Conservation (phyloP, 2,888 invertebrate genomes). For the Lydus trimaculatus region DNA sequence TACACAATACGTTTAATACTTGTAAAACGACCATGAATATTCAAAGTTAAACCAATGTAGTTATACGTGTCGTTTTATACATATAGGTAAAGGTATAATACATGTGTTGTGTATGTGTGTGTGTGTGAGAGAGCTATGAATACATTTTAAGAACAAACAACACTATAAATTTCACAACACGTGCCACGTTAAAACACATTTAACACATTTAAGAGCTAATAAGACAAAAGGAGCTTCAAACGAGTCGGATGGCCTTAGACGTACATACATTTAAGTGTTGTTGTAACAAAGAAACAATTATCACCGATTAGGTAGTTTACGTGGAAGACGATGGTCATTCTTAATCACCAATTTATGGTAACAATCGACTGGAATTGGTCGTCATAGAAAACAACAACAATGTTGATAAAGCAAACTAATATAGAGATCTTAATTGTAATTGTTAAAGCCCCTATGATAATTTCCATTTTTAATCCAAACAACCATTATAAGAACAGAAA, state of each 20-base stretch:
- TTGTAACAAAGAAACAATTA: slow-evolving; percentile 32
- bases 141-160: slow-evolving; percentile 33
- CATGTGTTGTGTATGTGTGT: background rate
- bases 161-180: slow-evolving; percentile 38
- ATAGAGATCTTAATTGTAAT: background rate
- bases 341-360: slow-evolving; percentile 18
- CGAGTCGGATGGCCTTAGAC: slow-evolving; percentile 31
- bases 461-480: background rate
- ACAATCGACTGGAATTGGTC: background rate
- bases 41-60: background rate
- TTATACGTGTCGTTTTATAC: background rate
- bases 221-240: slow-evolving; percentile 34
- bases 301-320: slow-evolving; percentile 30
- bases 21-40: slow-evolving; percentile 6
- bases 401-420: too few relatives aligned
- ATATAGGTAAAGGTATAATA: background rate
- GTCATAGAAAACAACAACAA: background rate
- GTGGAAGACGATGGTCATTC: slow-evolving; percentile 18
- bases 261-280: background rate
- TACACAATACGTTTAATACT: background rate
- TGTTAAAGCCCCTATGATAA: background rate
- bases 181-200: slow-evolving; percentile 36
- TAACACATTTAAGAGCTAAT: slow-evolving; percentile 37
- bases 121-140: slow-evolving; percentile 24
- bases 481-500: slow-evolving; percentile 11